phyloP scores from a whole-genome alignment of 2,888 invertebrate genomes.

The Byasa hedistus region DNA sequence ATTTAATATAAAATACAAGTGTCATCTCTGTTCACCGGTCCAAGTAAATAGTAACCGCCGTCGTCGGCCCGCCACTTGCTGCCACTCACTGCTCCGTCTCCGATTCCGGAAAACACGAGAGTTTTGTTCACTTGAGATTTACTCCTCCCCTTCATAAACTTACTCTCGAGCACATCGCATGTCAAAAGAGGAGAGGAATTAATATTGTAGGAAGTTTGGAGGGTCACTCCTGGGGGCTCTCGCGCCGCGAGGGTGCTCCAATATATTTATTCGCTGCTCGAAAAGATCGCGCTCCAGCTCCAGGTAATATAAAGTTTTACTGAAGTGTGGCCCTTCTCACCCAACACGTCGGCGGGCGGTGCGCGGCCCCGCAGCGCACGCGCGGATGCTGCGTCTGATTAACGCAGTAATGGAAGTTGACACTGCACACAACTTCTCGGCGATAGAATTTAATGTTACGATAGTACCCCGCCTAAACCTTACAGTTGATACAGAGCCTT shows the following conservation, averaged over 20 bases:
- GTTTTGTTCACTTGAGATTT: constrained; percentile 3
- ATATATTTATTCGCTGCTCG: constrained; percentile 12
- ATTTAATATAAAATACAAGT: too few species aligned
- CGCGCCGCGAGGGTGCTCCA: constrained; percentile 7
- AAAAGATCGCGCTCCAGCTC: constrained; percentile 4
- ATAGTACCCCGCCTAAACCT: too few species aligned
- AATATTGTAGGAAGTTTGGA: constrained; percentile 24
- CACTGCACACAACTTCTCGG: too few species aligned
- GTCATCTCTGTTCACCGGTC: too few species aligned
- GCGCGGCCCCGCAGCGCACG: too few species aligned
- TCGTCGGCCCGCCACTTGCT: too few species aligned
- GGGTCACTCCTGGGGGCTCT: constrained; percentile 7
- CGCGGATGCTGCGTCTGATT: too few species aligned
- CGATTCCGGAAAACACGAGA: background rate
- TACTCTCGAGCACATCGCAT: constrained; percentile 9
- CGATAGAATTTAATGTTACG: too few species aligned
- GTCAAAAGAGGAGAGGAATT: constrained; percentile 19
- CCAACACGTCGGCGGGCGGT: background rate
- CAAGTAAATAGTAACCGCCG: too few species aligned
- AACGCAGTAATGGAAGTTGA: too few species aligned
- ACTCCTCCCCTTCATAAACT: constrained; percentile 8
- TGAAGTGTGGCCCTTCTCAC: background rate
- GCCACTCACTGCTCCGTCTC: too few species aligned
- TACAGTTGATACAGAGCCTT: too few species aligned
- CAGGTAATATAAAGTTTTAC: background rate